Conservation (phyloP, 2,797 vertebrate species). For the Novumbra hubbsi region DNA sequence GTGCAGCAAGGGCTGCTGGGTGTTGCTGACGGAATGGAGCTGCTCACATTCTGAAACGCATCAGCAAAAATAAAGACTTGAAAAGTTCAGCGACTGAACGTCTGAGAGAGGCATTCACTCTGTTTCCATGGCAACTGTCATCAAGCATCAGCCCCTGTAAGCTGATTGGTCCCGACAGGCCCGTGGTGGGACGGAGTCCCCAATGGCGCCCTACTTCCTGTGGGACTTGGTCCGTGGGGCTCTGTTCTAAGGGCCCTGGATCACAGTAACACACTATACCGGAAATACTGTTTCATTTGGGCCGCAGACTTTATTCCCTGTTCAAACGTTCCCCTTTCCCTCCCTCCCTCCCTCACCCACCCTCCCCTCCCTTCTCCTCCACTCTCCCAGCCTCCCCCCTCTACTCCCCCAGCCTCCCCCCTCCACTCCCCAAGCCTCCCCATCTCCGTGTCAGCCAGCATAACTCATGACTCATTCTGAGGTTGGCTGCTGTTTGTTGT, state of each 20-base stretch:
- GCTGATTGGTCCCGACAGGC: neutral
- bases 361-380: too few species aligned
- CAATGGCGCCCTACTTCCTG: neutral
- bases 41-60: neutral
- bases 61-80: neutral
- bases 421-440: neutral
- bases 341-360: neutral
- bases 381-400: too few species aligned
- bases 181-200: neutral
- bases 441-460: neutral
- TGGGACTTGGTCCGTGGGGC: neutral
- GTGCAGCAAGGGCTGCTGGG: neutral
- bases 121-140: slow-evolving; percentile 9
- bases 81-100: neutral
- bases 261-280: too few species aligned
- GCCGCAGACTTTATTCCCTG: neutral
- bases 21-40: neutral
- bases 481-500: neutral
- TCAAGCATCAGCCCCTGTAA: neutral
- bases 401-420: too few species aligned
- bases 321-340: neutral
- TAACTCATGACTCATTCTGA: neutral
- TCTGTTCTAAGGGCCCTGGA: neutral
- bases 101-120: neutral
- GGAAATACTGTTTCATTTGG: neutral